Percentiles rank a stretch among this genome's conserved stretches.
Evolutionary conservation across 2,888 invertebrate genomes (phyloP).

Genomic region (Eilema depressum): DNA sequence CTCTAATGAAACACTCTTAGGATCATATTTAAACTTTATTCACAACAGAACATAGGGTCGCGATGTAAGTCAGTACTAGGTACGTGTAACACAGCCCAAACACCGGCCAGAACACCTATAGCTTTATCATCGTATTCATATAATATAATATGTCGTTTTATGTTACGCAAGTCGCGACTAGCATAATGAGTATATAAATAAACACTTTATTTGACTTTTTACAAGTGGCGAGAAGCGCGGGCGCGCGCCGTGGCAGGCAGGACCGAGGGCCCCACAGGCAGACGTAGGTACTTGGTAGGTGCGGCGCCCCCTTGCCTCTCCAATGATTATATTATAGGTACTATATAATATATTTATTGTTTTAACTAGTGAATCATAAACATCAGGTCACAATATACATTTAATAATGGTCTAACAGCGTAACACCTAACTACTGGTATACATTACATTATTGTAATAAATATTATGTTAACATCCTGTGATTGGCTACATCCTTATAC

Average conservation of each 20-base stretch:
- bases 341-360: neutral
- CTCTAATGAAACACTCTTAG: conserved; percentile 36
- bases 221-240: conserved; percentile 34
- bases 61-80: conserved; percentile 56
- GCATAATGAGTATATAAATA: conserved; percentile 41
- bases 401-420: conserved; percentile 41
- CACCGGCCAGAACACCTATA: conserved; percentile 37
- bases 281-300: neutral
- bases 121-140: conserved; percentile 26
- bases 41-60: conserved; percentile 75
- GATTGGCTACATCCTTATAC: conserved; percentile 27
- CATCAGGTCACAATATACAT: conserved; percentile 22
- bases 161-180: conserved; percentile 30
- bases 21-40: conserved; percentile 74
- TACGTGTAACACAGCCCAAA: conserved; percentile 46
- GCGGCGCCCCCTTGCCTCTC: neutral
- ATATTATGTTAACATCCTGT: conserved; percentile 23
- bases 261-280: neutral
- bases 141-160: conserved; percentile 37
- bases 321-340: conserved; percentile 8
- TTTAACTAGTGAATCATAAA: conserved; percentile 26
- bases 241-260: neutral
- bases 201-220: conserved; percentile 35
- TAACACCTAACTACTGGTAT: conserved; percentile 48
- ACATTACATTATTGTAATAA: conserved; percentile 20